Base-by-base conservation (phyloP, 2,113 vertebrate species). In the Suncus etruscus region DNA sequence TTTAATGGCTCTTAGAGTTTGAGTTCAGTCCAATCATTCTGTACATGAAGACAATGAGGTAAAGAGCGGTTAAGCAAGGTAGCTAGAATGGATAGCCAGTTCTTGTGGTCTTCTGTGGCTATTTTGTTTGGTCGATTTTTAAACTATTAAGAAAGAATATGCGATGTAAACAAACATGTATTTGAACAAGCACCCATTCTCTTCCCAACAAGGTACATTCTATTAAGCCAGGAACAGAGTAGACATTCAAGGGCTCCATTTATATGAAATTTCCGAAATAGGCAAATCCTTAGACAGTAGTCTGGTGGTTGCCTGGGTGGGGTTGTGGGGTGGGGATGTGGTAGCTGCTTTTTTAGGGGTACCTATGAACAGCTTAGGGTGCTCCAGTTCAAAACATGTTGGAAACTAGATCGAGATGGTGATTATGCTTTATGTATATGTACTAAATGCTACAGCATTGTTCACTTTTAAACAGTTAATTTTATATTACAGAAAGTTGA, bases 331-430 rank as follows among this genome's bases (percentile, higher is more conserved):
- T 31, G 65, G 45, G 6, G 54, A 90, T 39, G 39, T 39, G 45
- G 27, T 72, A 70, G 79, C 7, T 92, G 50, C 75, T 82, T 83
- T 78, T 39, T 39, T 39, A 5, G 39, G 39, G 39, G 39, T 39
- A 39, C 39, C 39, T 39, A 39, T 39, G 39, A 39, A 39, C 51
- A 86, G 61, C 61, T 74, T 20, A 78, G 2, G 27, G 25, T 39
- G 5, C 75, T 94, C 90, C 73, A 92, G 83, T 88, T 92, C 18
- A 25, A 85, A 72, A 90, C 39, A 84, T 84, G 82, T 81, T 87
- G 70, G 51, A 65, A 92, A 87, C 27, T 63, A 66, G 77, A 63
- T 16, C 54, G 8, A 94, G 68, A 9, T 75, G 29, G 47, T 69
- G 65, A 32, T 74, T 78, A 76, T 3, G 29, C 25, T 79, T 47